Evolutionary conservation across 2,888 invertebrate species (phyloP).

Genomic region (Tetanocera ferruginea): DNA sequence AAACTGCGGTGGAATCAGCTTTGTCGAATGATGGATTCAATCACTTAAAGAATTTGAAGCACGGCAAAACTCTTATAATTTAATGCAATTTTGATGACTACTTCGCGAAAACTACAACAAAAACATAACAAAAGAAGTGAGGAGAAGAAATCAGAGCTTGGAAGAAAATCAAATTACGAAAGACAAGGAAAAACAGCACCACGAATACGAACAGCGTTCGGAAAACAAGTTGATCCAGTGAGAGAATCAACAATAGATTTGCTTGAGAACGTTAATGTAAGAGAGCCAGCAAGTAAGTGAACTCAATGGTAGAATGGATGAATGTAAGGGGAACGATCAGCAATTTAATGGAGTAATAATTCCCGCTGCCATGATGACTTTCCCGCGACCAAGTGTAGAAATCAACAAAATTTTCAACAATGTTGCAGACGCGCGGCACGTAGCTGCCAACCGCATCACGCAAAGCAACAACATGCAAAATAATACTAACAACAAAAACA

Average conservation of each 20-base stretch:
- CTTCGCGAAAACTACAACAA: neutral
- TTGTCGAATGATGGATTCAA: neutral
- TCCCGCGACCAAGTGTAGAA: slow-evolving; percentile 25
- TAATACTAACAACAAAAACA: slow-evolving; percentile 24
- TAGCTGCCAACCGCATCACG: slow-evolving; percentile 17
- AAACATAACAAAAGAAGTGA: neutral
- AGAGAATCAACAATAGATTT: neutral
- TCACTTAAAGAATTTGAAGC: neutral
- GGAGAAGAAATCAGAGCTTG: neutral
- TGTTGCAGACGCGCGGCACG: slow-evolving; percentile 37
- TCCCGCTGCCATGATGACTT: neutral
- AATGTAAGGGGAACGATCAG: neutral
- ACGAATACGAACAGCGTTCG: neutral
- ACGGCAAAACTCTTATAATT: neutral
- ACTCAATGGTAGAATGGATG: neutral
- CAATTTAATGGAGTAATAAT: neutral
- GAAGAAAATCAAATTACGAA: neutral
- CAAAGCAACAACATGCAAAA: slow-evolving; percentile 36
- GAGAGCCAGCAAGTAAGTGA: neutral
- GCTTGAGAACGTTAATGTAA: neutral
- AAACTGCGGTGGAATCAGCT: neutral
- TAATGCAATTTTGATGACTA: neutral
- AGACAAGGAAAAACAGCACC: neutral
- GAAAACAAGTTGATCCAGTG: neutral
- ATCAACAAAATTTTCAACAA: slow-evolving; percentile 45